Evolutionary conservation across 1,140 invertebrate genomes (phyloP), one percentile per base, ranked within the genome.

Genomic region (Drosophila orena): DNA sequence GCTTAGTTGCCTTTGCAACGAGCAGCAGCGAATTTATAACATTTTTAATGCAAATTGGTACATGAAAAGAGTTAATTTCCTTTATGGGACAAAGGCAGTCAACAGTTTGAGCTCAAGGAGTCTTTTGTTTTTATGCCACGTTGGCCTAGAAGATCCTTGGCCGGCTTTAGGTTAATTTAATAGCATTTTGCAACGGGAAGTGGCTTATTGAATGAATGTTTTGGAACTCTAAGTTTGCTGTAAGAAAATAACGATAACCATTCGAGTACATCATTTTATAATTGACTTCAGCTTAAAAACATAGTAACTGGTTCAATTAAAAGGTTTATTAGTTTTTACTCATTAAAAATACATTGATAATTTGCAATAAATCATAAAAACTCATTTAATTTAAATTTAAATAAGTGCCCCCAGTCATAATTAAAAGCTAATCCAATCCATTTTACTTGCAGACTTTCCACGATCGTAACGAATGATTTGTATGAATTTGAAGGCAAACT

Each of bases 11-110:
- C 58, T 70, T 44, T 52, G 64, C 43, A 62, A 40, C 57, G 49
- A 49, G 59, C 64, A 69, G 71, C 64, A 34, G 64, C 71, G 62
- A 76, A 76, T 69, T 79, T 62, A 75, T 79, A 53, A 47, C 62
- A 75, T 80, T 80, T 68, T 69, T 68, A 75, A 58, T 70, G 62
- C 59, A 54, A 52, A 65, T 52, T 57, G 44, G 66, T 53, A 44
- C 62, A 57, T 65, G 54, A 74, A 77, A 76, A 59, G 56, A 76
- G 74, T 77, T 77, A 77, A 77, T 77, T 77, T 76, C 72, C 54
- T 77, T 75, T 66, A 76, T 76, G 71, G 71, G 68, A 77, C 73
- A 68, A 77, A 77, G 64, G 61, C 60, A 50, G 60, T 53, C 50
- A 47, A 55, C 61, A 64, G 44, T 65, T 35, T 34, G 2, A 35